Base-by-base conservation (phyloP, 2,888 invertebrate genomes). In the Micropterix aruncella region DNA sequence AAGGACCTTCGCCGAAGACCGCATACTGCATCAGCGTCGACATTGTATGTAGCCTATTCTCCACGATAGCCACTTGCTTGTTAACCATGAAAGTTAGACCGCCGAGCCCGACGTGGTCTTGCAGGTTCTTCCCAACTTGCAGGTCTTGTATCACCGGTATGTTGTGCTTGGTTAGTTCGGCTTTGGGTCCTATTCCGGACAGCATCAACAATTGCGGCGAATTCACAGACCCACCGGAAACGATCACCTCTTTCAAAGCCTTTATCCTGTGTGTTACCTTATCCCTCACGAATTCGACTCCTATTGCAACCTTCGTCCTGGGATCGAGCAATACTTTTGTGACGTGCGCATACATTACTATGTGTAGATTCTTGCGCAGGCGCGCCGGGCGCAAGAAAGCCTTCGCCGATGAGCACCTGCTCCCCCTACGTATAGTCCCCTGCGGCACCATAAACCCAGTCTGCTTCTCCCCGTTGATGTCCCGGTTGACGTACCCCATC, bases 141-240 rank as follows among this genome's bases (percentile, higher is more conserved):
- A 89, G 64, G 57, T 92, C 84, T 57, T 86, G 81, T 42, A 91
- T 77, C 0, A 89, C 66, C 0, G 88, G 87, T 52, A 92, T 89
- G 43, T 79, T 73, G 52, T 80, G 78, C 53, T 81, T 77, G n/a
- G 70, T 64, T 45, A 90, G 57, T 54, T 89, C 81, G 16, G 77
- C 76, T 42, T 75, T 70, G 0, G 86, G 86, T 0, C 89, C 89
- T 9, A 95, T 75, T 0, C 95, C 97, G 5, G 92, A 92, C 1
- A 97, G 62, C 91, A 96, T 91, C 37, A 97, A 63, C 2, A 97
- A 57, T 58, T 99, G 96, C 0, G 97, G 92, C 0, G 94, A 87
- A 58, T 94, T 95, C 0, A 99, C 76, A 0, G 95, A 78, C 1
- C 97, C 97, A 0, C 84, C 92, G 1, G 90, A 88, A 2, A 97